Conservation (phyloP, 2,888 invertebrate species). For the Buathra laborator region DNA sequence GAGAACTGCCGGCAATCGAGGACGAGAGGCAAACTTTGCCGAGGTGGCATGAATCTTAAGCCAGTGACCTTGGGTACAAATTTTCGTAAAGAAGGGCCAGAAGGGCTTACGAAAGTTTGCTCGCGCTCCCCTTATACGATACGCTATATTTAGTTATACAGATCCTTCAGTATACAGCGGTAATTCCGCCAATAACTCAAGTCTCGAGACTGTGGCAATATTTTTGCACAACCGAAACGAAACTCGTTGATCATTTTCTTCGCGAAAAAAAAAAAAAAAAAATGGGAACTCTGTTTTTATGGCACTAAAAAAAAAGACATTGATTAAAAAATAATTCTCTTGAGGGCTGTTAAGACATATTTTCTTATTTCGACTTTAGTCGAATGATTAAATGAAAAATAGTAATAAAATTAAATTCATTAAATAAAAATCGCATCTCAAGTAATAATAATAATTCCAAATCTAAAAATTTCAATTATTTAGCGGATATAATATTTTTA, state of each 20-base stretch:
- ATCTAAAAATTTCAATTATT: too few species aligned
- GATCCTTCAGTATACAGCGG: not conserved
- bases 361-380: too few species aligned
- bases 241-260: too few species aligned
- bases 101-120: constrained; percentile 44
- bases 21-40: constrained; percentile 41
- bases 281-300: too few species aligned
- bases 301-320: too few species aligned
- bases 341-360: too few species aligned
- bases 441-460: too few species aligned
- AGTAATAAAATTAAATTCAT: too few species aligned
- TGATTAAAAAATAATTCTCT: too few species aligned
- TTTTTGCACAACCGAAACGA: not conserved
- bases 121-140: not conserved
- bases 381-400: too few species aligned
- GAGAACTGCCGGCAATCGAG: not conserved
- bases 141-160: not conserved
- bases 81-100: constrained; percentile 29
- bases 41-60: constrained; percentile 50
- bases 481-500: too few species aligned
- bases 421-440: too few species aligned
- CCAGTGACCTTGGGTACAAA: constrained; percentile 41
- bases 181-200: not conserved
- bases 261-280: not conserved
- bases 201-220: not conserved